These are phyloP conservation scores for Chloroclystis v-ata DNA, from an alignment of 2,888 invertebrate genomes.

Conservation along the genomic window DNA sequence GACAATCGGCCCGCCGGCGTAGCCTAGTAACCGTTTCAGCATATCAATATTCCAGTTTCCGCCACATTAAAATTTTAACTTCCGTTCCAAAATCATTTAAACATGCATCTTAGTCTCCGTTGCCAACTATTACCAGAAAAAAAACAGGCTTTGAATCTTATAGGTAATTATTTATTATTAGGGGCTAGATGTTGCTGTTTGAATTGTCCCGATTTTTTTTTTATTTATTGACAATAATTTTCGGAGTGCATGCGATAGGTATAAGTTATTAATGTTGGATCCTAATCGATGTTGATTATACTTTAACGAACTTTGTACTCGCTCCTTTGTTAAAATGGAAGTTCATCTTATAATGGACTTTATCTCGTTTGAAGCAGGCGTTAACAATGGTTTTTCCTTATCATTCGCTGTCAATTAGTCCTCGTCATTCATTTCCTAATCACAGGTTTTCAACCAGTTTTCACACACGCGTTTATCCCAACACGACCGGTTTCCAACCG, in stretches of 20 bases:
- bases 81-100: neutral
- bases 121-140: too few species aligned
- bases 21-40: constrained; percentile 68
- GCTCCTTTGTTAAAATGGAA: too few species aligned
- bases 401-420: constrained; percentile 16
- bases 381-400: constrained; percentile 21
- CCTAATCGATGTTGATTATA: too few species aligned
- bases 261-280: too few species aligned
- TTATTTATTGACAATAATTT: too few species aligned
- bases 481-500: constrained; percentile 17
- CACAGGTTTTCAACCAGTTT: constrained; percentile 22
- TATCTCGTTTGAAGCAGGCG: neutral
- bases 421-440: constrained; percentile 26
- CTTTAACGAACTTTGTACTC: too few species aligned
- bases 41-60: constrained; percentile 60
- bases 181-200: too few species aligned
- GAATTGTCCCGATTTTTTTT: too few species aligned
- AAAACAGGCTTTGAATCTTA: too few species aligned
- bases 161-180: too few species aligned
- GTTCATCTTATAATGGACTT: constrained; percentile 3
- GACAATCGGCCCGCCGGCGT: constrained; percentile 46
- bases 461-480: constrained; percentile 23
- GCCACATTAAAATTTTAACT: constrained; percentile 9
- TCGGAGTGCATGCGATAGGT: too few species aligned
- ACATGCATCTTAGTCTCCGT: neutral